A percentile compares a stretch with the other conserved stretches of the same genome.
These are phyloP conservation scores for Acholoe squamosa DNA, from an alignment of 2,888 invertebrate species.

Conservation along the genomic window DNA sequence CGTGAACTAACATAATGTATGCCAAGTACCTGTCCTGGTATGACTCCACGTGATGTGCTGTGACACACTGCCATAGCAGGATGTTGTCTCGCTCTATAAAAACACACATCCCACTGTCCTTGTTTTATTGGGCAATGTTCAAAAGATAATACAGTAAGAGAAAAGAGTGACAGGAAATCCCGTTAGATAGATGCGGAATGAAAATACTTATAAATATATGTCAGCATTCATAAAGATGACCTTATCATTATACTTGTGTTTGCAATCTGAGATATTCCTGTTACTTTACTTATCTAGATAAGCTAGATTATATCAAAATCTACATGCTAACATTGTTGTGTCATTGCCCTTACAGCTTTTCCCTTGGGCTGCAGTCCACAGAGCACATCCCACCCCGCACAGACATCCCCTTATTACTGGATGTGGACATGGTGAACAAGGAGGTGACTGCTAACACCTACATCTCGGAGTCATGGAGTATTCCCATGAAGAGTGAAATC, in stretches of 20 bases:
- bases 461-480: constrained; percentile 53
- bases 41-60: neutral
- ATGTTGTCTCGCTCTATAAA: neutral
- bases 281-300: no score
- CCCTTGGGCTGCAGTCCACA: constrained; percentile 35
- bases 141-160: no score
- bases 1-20: neutral
- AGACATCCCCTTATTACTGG: constrained; percentile 47
- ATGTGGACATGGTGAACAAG: constrained; percentile 20
- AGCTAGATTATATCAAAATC: no score
- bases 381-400: constrained; percentile 48
- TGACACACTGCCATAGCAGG: neutral
- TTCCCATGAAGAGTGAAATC: constrained; percentile 37
- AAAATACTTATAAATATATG: no score
- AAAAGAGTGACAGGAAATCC: no score
- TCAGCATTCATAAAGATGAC: no score
- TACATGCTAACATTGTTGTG: no score
- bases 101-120: neutral
- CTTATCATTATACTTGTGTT: no score
- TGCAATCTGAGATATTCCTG: no score
- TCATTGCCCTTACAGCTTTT: neutral
- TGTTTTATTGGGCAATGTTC: neutral
- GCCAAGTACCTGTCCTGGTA: constrained; percentile 35
- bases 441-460: constrained; percentile 54
- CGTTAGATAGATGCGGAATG: no score